Evolutionary conservation across 2,797 vertebrate species (phyloP), one percentile per base, ranked within the genome.

Genomic region (Tachyglossus aculeatus): DNA sequence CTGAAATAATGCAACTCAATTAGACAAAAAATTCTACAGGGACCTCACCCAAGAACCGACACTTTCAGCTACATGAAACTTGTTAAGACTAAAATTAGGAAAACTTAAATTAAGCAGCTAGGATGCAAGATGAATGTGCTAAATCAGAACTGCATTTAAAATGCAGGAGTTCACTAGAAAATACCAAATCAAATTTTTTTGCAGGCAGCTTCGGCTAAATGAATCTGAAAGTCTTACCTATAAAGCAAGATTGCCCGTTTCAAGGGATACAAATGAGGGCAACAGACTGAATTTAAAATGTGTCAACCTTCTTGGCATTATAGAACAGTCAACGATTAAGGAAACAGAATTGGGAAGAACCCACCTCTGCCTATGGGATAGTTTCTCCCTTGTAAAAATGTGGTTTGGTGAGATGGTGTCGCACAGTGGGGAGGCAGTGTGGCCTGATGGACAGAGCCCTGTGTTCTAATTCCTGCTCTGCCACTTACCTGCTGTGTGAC

Each of bases 71-170:
- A 4, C 22, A 25, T 77, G 45, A 67, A 25, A 45, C 9, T 52
- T 27, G 11, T 54, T 67, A 21, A 31, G 36, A 22, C 31, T 67
- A 50, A 75, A 75, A 63, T 57, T 40, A 38, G 22, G 36, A 67
- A 70, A 65, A 75, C 13, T 45, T 31, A 25, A 34, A 21, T 3
- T 65, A 44, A 70, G 3, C 62, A 18, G 19, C 7, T 14, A 40
- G 2, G 38, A 48, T 33, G 12, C 31, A 55, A 68, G 4, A 25
- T n/a, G 39, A 18, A 9, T 7, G 38, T 18, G 5, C 41, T n/a
- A 67, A 22, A 15, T 58, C n/a, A 34, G 29, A 82, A 14, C 69
- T 86, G 61, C 36, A 50, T 66, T 70, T 74, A 27, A 34, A 54
- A 12, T 45, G 9, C 2, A 15, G 7, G 1, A 60, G 64, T 36